These are phyloP conservation scores for Trypoxylon attenuatum DNA, from an alignment of 2,888 invertebrate species.

Conservation along the genomic window DNA sequence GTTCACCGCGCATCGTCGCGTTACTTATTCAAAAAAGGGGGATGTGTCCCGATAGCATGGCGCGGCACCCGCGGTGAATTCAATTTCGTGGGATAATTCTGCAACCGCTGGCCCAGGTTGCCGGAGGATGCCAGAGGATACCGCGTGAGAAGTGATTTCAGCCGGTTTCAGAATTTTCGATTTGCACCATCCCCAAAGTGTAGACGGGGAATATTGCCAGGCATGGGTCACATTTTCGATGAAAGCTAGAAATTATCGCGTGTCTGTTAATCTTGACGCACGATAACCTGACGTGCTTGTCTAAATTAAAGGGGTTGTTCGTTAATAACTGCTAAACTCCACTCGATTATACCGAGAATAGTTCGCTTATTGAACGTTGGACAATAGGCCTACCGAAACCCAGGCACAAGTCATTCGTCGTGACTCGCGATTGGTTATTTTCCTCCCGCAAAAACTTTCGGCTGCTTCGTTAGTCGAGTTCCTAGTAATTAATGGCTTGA, in stretches of 20 bases:
- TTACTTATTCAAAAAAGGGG: background rate
- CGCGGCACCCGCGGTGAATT: too few relatives aligned
- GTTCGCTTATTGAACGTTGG: conserved; percentile 39
- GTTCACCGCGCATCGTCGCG: background rate
- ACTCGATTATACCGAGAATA: conserved; percentile 43
- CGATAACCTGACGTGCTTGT: conserved; percentile 20
- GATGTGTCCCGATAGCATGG: too few relatives aligned
- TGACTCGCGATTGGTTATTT: too few relatives aligned
- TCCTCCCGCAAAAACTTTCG: background rate
- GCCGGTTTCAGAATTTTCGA: background rate
- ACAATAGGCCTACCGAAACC: conserved; percentile 6
- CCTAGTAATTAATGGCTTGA: background rate
- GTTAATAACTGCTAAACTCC: conserved; percentile 46
- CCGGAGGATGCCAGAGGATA: background rate
- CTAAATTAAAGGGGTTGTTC: conserved; percentile 16
- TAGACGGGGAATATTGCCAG: too few relatives aligned
- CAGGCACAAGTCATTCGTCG: background rate
- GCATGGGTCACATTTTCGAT: conserved; percentile 17
- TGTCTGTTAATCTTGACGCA: conserved; percentile 40
- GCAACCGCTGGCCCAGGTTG: too few relatives aligned
- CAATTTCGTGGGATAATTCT: too few relatives aligned
- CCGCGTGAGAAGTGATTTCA: conserved; percentile 3
- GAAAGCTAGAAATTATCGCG: conserved; percentile 41
- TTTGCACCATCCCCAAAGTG: background rate
- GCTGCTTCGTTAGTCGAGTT: background rate